Base-by-base conservation (phyloP, 64 coral and sea anemone species). In the Exaiptasia diaphana region DNA sequence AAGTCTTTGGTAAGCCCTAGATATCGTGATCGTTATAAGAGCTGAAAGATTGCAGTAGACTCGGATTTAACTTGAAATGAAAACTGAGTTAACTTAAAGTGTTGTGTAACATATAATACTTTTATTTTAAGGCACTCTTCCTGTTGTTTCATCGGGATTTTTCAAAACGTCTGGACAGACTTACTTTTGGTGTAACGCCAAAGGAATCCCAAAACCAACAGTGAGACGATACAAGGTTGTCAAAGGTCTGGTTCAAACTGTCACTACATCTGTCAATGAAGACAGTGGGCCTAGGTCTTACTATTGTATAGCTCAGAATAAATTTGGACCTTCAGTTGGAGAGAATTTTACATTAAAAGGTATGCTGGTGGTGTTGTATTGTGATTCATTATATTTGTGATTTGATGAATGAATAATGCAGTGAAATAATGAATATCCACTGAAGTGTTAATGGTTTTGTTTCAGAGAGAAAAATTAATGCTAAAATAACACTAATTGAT, bases 51-150 rank as follows among this genome's bases (percentile, higher is more conserved):
- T n/a, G n/a, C n/a, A n/a, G n/a, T n/a, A n/a, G n/a, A n/a, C n/a
- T n/a, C n/a, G n/a, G n/a, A n/a, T n/a, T n/a, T n/a, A n/a, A n/a
- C n/a, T n/a, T n/a, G n/a, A n/a, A n/a, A n/a, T n/a, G n/a, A n/a
- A n/a, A n/a, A n/a, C n/a, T n/a, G n/a, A n/a, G n/a, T n/a, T n/a
- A n/a, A n/a, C n/a, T n/a, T n/a, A n/a, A n/a, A n/a, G n/a, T n/a
- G n/a, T n/a, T n/a, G n/a, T n/a, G n/a, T n/a, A n/a, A n/a, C n/a
- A n/a, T n/a, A n/a, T n/a, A n/a, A n/a, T n/a, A n/a, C n/a, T n/a
- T n/a, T n/a, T n/a, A n/a, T n/a, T n/a, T n/a, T n/a, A n/a, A 93
- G 91, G 91, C 63, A 45, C 85, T 23, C 72, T 93, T 20, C 91
- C 91, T 39, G 41, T 72, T 5, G 38, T 88, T 50, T 56, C 71